Percentiles rank a stretch among this genome's conserved stretches.
Evolutionary conservation across 2,797 vertebrate genomes (phyloP).

Genomic region (Hephaestus fuliginosus): DNA sequence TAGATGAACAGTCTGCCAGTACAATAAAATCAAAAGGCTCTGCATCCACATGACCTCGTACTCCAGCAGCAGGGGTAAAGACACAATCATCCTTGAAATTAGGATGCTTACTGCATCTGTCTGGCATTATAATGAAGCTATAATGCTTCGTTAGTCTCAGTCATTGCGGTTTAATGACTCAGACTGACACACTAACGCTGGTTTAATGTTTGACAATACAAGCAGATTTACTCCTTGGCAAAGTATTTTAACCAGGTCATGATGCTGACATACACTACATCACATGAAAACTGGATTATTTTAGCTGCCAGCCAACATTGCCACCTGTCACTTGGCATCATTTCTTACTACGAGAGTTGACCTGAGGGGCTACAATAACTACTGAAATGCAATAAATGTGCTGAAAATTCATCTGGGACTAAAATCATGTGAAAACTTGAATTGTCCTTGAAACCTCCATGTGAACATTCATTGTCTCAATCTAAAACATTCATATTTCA

Average conservation of each 20-base stretch:
- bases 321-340: not conserved
- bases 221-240: not conserved
- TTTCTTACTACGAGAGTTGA: not conserved
- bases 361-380: no score
- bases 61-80: not conserved
- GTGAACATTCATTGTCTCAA: not conserved
- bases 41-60: not conserved
- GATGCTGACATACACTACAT: not conserved
- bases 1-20: not conserved
- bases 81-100: not conserved
- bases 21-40: not conserved
- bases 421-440: not conserved
- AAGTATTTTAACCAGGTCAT: not conserved
- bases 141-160: not conserved
- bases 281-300: conserved; percentile 2
- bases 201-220: not conserved
- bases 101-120: not conserved
- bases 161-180: not conserved
- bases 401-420: not conserved
- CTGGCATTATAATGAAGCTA: not conserved
- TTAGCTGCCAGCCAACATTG: not conserved
- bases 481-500: no score
- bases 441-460: not conserved
- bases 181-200: no score
- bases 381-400: not conserved